These are phyloP conservation scores for Chydorus sphaericus DNA, from an alignment of 2,888 invertebrate species.

Conservation along the genomic window DNA sequence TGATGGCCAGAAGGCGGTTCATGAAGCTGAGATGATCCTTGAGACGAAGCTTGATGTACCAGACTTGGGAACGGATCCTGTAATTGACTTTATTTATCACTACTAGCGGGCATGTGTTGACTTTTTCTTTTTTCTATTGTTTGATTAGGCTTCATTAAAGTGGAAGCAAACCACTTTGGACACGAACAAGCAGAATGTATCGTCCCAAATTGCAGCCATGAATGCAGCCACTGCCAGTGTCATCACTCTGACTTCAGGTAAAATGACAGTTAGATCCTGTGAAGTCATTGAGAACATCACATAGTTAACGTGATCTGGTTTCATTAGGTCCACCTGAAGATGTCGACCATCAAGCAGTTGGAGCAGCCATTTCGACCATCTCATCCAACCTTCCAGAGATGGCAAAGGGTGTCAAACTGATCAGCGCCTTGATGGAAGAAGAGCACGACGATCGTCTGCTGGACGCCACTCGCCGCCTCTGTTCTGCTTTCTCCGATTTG, in stretches of 20 bases:
- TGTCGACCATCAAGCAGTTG: slow-evolving; percentile 88
- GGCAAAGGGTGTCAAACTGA: slow-evolving; percentile 83
- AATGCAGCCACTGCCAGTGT: slow-evolving; percentile 98
- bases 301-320: background rate
- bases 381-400: slow-evolving; percentile 92
- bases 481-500: slow-evolving; percentile 85
- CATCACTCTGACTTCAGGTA: slow-evolving; percentile 69
- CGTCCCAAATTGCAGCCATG: slow-evolving; percentile 96
- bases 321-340: slow-evolving; percentile 54
- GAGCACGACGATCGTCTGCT: slow-evolving; percentile 63
- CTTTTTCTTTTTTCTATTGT: background rate
- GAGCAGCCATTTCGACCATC: slow-evolving; percentile 93
- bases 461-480: slow-evolving; percentile 81
- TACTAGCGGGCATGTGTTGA: background rate
- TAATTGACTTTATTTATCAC: slow-evolving; percentile 20
- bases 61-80: slow-evolving; percentile 62
- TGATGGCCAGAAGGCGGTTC: slow-evolving; percentile 73
- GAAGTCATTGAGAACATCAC: background rate
- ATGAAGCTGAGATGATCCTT: slow-evolving; percentile 67
- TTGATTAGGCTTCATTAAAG: slow-evolving; percentile 53
- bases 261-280: slow-evolving; percentile 16
- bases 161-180: slow-evolving; percentile 92
- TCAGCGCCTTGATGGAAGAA: slow-evolving; percentile 88
- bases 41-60: slow-evolving; percentile 44
- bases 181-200: slow-evolving; percentile 88